Conservation (phyloP, 2,113 vertebrate genomes). For the Elaphurus davidianus region DNA sequence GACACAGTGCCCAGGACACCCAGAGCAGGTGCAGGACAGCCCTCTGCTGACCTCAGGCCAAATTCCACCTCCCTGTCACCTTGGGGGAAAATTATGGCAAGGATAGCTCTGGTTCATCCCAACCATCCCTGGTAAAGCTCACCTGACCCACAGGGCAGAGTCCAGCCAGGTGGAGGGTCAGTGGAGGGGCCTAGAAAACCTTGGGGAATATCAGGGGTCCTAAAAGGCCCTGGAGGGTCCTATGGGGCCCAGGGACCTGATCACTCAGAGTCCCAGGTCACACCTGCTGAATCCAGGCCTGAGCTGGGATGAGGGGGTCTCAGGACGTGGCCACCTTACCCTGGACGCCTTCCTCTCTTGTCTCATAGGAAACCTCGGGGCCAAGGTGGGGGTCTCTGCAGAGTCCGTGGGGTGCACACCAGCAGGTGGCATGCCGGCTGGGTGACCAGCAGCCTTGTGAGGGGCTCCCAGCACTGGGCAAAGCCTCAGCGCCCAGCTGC, state of each 20-base stretch:
- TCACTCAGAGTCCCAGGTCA: background rate
- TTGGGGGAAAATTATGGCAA: background rate
- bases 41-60: background rate
- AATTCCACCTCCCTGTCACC: background rate
- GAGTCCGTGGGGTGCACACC: accelerated
- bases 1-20: background rate
- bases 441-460: background rate
- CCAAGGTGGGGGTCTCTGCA: background rate
- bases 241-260: background rate
- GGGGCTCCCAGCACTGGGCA: background rate
- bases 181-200: background rate
- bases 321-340: background rate
- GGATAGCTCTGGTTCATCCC: background rate
- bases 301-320: background rate
- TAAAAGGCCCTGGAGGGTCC: background rate
- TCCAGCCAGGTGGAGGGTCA: background rate
- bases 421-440: background rate
- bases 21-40: background rate
- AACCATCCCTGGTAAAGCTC: background rate
- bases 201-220: background rate
- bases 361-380: background rate
- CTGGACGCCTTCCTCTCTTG: background rate
- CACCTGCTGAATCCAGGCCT: background rate
- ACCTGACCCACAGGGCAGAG: background rate
- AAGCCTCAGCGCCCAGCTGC: background rate